These are phyloP conservation scores for Gymnopithys bicolor DNA, from an alignment of 2,797 vertebrate genomes.

Conservation along the genomic window DNA sequence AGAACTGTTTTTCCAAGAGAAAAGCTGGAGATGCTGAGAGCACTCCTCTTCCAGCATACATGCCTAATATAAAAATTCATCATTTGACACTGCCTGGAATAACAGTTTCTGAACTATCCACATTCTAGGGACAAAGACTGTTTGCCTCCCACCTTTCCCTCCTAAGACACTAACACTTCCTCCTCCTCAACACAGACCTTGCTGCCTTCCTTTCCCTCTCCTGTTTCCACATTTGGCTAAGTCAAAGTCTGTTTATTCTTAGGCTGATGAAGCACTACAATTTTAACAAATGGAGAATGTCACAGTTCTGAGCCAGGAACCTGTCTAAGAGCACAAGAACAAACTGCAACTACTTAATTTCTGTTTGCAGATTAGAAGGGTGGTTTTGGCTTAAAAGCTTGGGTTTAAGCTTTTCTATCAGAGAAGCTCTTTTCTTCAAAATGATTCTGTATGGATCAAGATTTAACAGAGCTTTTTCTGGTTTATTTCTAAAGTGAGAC, in stretches of 20 bases:
- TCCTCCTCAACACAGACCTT: neutral
- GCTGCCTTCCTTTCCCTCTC: neutral
- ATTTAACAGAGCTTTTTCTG: neutral
- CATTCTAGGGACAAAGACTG: neutral
- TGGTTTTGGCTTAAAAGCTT: neutral
- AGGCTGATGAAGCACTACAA: neutral
- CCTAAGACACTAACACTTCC: neutral
- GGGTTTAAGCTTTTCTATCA: neutral
- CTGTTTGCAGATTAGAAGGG: neutral
- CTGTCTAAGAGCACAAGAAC: neutral
- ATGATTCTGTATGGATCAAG: neutral
- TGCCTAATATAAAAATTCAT: neutral
- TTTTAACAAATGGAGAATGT: neutral
- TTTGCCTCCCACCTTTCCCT: neutral
- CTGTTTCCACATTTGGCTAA: conserved; percentile 37
- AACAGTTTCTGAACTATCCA: neutral
- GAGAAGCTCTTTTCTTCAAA: neutral
- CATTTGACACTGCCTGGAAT: neutral
- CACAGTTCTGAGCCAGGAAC: neutral
- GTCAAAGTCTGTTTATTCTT: conserved; percentile 5
- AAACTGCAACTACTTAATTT: neutral
- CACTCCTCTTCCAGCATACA: neutral
- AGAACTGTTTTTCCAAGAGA: neutral
- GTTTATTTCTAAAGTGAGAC: neutral
- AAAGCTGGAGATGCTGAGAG: neutral